Evolutionary conservation across 1,140 invertebrate genomes (phyloP).

Genomic region (Ceratosolen solmsi): DNA sequence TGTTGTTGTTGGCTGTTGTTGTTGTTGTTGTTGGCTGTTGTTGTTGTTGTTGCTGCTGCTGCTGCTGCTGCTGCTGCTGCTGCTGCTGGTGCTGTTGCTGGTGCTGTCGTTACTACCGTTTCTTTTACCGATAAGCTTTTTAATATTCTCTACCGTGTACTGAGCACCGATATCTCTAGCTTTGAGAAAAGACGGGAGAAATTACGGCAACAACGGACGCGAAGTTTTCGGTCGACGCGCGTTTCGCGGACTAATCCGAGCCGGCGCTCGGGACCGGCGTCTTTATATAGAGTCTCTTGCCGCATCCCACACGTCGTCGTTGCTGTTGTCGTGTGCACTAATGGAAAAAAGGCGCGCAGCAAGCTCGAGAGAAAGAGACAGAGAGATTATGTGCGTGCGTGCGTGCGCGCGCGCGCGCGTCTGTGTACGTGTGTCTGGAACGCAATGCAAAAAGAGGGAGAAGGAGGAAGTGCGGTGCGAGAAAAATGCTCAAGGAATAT

Average conservation of each 20-base stretch:
- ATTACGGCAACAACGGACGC: background rate
- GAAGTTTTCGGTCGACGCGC: conserved; percentile 54
- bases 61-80: background rate
- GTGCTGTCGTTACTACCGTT: background rate
- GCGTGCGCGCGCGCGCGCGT: too few species aligned
- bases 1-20: too few species aligned
- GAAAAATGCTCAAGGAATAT: conserved; percentile 1
- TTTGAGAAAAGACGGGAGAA: background rate
- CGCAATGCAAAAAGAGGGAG: background rate
- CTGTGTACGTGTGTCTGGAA: too few species aligned
- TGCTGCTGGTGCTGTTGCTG: background rate
- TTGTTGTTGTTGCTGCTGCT: background rate
- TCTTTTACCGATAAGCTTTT: background rate
- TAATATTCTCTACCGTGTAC: background rate
- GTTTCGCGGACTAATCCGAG: conserved; percentile 60
- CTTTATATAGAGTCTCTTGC: conserved; percentile 68
- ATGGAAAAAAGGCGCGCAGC: conserved; percentile 31
- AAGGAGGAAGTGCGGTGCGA: background rate
- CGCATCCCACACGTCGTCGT: conserved; percentile 43
- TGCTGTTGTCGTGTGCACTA: conserved; percentile 26
- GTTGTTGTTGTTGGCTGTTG: too few species aligned
- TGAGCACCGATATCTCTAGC: background rate
- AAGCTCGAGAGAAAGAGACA: conserved; percentile 20
- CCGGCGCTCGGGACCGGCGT: conserved; percentile 53
- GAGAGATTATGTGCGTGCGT: background rate